Base-by-base conservation (phyloP, 2,888 invertebrate species). In the Nineta flava region DNA sequence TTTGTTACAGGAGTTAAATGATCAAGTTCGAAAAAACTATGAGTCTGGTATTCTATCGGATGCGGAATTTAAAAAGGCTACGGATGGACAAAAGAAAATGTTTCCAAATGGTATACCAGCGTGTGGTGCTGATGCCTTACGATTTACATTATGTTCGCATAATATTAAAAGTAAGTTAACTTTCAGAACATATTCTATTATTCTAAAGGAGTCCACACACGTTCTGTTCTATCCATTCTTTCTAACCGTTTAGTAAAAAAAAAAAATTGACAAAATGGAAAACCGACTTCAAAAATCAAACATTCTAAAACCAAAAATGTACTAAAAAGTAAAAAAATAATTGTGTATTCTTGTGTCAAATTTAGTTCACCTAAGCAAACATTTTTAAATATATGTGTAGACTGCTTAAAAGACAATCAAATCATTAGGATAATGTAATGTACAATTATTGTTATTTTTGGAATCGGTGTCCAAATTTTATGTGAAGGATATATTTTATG, bases 51-150 rank as follows among this genome's bases (percentile, higher is more conserved):
- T 67, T 45, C 53, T 68, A 48, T 60, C 65, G 1, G 51, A 56
- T 12, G 60, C 59, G 9, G 68, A 68, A 55, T 60, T 72, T 38
- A 60, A 64, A 48, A 63, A 61, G 45, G 70, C 72, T 4, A 57
- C 67, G 31, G 63, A 64, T 49, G 69, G 68, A 31, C 74, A 73
- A 53, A 69, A 65, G 55, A 65, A 66, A 52, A 72, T 72, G 66
- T 74, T 72, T 60, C 96, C 79, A 26, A 83, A 76, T 63, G 96
- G 88, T n/a, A 96, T 97, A 58, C 95, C 95, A 0, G 93, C 95
- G 65, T 97, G 96, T 66, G 97, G 93, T 2, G 90, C 91, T 2
- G 95, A 95, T 67, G 94, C 95, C 2, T 70, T 96, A 48, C 77
- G 94, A 65, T 92, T 78, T 68, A 81, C 82, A 16, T 70, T 85